Evolutionary conservation across 2,113 vertebrate species (phyloP).

Genomic region (Chaenogobius annularis): DNA sequence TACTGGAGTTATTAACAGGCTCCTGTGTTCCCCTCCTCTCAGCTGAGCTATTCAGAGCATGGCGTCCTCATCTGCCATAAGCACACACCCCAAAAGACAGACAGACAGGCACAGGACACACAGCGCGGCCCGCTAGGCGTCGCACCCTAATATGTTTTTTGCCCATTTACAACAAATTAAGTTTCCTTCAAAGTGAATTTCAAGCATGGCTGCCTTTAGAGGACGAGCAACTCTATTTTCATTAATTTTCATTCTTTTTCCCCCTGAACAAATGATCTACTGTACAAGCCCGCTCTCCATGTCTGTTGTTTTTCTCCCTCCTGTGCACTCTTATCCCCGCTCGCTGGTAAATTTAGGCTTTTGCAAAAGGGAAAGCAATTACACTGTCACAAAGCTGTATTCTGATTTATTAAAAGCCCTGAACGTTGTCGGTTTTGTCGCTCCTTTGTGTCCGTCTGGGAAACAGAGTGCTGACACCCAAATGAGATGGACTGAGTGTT

Average conservation of each 20-base stretch:
- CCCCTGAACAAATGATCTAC: slow-evolving; percentile 87
- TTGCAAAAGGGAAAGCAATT: slow-evolving; percentile 89
- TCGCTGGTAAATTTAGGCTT: slow-evolving; percentile 78
- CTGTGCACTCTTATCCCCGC: slow-evolving; percentile 62
- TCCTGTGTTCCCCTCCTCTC: slow-evolving; percentile 69
- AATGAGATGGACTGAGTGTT: slow-evolving; percentile 68
- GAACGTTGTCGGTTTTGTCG: slow-evolving; percentile 80
- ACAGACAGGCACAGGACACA: slow-evolving; percentile 52
- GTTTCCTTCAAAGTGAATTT: slow-evolving; percentile 98
- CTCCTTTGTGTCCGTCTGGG: slow-evolving; percentile 63
- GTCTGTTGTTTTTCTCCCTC: slow-evolving; percentile 69
- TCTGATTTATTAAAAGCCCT: slow-evolving; percentile 93
- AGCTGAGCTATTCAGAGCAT: slow-evolving; percentile 76
- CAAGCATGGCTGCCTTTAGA: slow-evolving; percentile 90
- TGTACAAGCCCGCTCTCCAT: slow-evolving; percentile 79
- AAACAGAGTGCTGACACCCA: slow-evolving; percentile 75
- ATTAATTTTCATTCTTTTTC: slow-evolving; percentile 89
- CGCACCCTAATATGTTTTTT: slow-evolving; percentile 93
- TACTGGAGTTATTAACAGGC: slow-evolving; percentile 73
- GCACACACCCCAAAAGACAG: slow-evolving; percentile 53
- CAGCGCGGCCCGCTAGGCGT: slow-evolving; percentile 55
- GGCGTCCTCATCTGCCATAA: slow-evolving; percentile 68
- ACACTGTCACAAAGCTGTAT: slow-evolving; percentile 93
- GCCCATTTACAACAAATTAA: slow-evolving; percentile 98
- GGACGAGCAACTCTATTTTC: slow-evolving; percentile 93